These are phyloP conservation scores for Botia almorhae DNA, from an alignment of 2,797 vertebrate species.

Conservation along the genomic window DNA sequence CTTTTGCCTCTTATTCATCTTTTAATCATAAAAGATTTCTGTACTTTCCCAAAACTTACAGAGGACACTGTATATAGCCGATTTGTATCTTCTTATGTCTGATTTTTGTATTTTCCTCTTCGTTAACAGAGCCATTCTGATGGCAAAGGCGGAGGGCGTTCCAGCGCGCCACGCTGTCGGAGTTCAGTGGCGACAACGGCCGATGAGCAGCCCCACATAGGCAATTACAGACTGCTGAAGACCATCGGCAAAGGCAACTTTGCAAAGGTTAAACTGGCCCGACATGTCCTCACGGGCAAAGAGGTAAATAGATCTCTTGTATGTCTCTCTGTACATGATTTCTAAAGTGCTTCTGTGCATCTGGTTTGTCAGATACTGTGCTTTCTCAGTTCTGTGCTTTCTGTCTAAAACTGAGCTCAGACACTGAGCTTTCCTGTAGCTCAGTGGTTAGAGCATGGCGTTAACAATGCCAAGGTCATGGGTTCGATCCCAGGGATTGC, in stretches of 20 bases:
- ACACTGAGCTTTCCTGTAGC: no score
- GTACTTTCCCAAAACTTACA: no score
- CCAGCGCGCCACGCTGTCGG: slow-evolving; percentile 89
- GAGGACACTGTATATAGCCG: neutral
- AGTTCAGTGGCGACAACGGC: slow-evolving; percentile 81
- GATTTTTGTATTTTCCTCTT: slow-evolving; percentile 20
- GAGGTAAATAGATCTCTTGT: slow-evolving; percentile 78
- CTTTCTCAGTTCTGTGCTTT: no score
- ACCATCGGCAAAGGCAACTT: slow-evolving; percentile 98
- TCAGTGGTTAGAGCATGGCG: no score
- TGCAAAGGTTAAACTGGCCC: slow-evolving; percentile 95
- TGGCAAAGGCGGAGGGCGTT: slow-evolving; percentile 84
- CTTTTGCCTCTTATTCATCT: no score
- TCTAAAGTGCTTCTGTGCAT: no score
- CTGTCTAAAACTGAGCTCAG: no score
- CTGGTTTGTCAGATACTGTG: no score
- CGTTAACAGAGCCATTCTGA: slow-evolving; percentile 70
- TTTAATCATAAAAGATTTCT: no score
- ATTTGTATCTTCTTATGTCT: neutral
- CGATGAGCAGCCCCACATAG: slow-evolving; percentile 93
- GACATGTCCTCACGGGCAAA: slow-evolving; percentile 92
- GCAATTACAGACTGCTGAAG: slow-evolving; percentile 94
- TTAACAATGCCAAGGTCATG: no score
- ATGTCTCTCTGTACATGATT: neutral
- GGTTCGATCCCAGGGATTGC: no score